Evolutionary conservation across 2,797 vertebrate species (phyloP).

Genomic region (Pterois miles): DNA sequence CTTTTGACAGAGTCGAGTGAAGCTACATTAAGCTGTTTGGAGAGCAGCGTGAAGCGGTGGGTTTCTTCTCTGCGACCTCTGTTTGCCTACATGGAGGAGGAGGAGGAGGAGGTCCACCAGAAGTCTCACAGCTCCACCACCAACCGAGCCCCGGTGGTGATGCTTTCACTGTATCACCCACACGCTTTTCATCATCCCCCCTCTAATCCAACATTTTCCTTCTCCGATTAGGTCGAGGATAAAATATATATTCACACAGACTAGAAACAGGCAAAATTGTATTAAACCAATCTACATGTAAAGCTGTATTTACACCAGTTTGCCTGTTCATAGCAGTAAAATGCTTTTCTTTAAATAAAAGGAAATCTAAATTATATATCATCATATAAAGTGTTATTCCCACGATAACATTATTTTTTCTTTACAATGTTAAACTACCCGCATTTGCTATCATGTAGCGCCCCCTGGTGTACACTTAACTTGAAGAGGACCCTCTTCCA

Average conservation of each 20-base stretch:
- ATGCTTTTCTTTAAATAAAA: neutral
- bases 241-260: neutral
- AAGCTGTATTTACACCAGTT: neutral
- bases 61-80: constrained; percentile 58
- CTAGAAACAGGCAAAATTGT: neutral
- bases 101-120: neutral
- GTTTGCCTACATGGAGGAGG: constrained; percentile 33
- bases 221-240: neutral
- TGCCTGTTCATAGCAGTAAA: accelerated
- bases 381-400: neutral
- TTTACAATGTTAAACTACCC: neutral
- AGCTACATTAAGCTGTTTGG: constrained; percentile 28
- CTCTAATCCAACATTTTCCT: neutral
- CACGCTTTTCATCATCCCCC: neutral
- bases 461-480: constrained; percentile 63
- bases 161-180: constrained; percentile 50
- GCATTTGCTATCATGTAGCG: constrained; percentile 6
- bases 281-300: neutral
- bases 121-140: neutral
- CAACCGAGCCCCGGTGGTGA: constrained; percentile 17
- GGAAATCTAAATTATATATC: accelerated
- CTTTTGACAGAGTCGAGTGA: constrained; percentile 1
- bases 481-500: no score
- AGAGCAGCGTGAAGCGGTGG: constrained; percentile 22
- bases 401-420: neutral